A percentile compares a stretch with the other conserved stretches of the same genome.
phyloP scores from a whole-genome alignment of 2,797 vertebrate species.

The Brotula barbata region DNA sequence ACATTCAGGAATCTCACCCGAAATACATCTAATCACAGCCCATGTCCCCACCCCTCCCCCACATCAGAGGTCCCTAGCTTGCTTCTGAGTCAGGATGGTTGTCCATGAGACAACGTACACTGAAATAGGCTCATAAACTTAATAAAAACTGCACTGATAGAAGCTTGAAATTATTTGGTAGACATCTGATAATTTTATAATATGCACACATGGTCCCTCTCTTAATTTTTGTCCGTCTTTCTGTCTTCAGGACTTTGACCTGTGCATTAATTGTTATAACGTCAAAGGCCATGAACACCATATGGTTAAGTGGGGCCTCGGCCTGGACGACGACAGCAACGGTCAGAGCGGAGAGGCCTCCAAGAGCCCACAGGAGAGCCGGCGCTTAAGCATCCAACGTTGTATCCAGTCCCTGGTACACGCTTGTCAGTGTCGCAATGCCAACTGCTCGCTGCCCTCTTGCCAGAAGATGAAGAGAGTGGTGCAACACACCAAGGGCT shows the following conservation, averaged over 20 bases:
- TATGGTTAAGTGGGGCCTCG: conserved; percentile 99
- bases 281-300: conserved; percentile 94
- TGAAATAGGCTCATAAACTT: too few species aligned
- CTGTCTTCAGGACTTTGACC: conserved; percentile 99
- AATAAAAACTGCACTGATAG: too few species aligned
- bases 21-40: too few species aligned
- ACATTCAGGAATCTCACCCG: too few species aligned
- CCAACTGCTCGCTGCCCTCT: conserved; percentile 95
- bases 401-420: conserved; percentile 99
- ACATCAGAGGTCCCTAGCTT: too few species aligned
- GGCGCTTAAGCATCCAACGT: conserved; percentile 97
- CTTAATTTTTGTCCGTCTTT: too few species aligned
- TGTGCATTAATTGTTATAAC: conserved; percentile 99
- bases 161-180: too few species aligned
- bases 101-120: too few species aligned
- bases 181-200: too few species aligned
- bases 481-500: conserved; percentile 98
- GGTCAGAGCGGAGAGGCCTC: conserved; percentile 90
- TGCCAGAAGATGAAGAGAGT: conserved; percentile 99
- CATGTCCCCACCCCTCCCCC: too few species aligned
- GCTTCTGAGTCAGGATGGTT: too few species aligned
- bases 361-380: conserved; percentile 97
- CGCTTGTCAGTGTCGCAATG: conserved; percentile 97
- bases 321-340: conserved; percentile 93
- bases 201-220: too few species aligned